Evolutionary conservation across 35 echinoderm and acorn worm genomes (phyloP).

Genomic region (Lytechinus variegatus): DNA sequence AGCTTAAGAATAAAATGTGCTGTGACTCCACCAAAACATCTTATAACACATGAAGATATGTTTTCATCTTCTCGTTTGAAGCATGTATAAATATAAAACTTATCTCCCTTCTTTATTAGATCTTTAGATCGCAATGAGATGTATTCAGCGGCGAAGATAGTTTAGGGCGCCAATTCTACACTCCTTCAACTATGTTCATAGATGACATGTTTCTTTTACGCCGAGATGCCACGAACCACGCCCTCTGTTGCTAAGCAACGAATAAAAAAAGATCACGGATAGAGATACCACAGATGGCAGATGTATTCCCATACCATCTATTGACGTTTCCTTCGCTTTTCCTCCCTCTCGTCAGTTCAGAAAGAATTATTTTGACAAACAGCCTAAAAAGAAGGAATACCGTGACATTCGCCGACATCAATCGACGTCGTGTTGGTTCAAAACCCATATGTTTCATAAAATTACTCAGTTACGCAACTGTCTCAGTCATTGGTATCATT

Average conservation of each 20-base stretch:
- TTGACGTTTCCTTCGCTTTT: background rate
- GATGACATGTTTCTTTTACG: background rate
- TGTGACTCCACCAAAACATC: background rate
- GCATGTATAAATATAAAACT: background rate
- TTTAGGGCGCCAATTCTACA: background rate
- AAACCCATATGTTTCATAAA: background rate
- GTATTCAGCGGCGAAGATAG: background rate
- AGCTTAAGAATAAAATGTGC: background rate
- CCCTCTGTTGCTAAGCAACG: background rate
- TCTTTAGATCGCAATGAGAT: background rate
- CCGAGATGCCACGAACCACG: background rate
- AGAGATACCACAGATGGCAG: background rate
- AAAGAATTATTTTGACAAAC: background rate
- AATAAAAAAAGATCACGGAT: background rate
- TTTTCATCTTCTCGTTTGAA: background rate
- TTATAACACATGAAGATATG: background rate
- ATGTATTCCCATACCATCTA: background rate
- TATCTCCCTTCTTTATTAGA: background rate
- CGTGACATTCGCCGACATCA: background rate
- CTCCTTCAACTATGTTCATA: background rate
- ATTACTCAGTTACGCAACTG: slow-evolving; percentile 39
- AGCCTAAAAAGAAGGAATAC: background rate
- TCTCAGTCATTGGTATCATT: slow-evolving; percentile 87
- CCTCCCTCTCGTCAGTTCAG: background rate
- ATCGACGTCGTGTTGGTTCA: background rate